Evolutionary conservation across 2,888 invertebrate genomes (phyloP), one percentile per base, ranked within the genome.

Genomic region (Congeria kusceri): DNA sequence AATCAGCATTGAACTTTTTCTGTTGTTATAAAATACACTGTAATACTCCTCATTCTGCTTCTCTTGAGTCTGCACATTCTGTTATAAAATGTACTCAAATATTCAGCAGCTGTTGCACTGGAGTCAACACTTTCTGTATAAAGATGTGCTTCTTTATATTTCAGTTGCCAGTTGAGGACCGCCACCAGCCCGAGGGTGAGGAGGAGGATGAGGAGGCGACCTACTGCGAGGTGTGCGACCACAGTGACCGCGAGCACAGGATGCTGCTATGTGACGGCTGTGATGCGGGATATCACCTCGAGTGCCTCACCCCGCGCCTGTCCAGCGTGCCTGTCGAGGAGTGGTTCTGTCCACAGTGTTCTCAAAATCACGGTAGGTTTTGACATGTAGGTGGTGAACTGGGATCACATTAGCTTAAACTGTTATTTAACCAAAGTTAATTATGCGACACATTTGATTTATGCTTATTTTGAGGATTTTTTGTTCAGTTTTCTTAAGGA

Each of bases 221-320:
- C 0, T 89, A 88, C 80, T 94, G 94, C 85, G 93, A 95, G 92
- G 92, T 97, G 57, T 99, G 98, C 93, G 95, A 96, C 44, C 95
- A 95, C 59, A 94, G 96, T 76, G 96, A 97, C 87, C 95, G 96
- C 46, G 98, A 98, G 93, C 98, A 98, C 91, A 95, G 96, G 4
- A 96, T 98, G 95, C 94, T 98, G 63, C 95, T 98, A 64, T 98
- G 98, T 93, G 98, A 98, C 93, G 96, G 96, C 57, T 99, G 99
- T 93, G 98, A 98, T 94, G 95, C 96, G 28, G 98, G 98, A 5
- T 98, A 96, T 93, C 98, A 99, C 93, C 95, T 98, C 94, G 97
- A 97, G 86, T 98, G 98, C 93, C 95, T 98, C 74, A 95, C 95
- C 32, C 98, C 98, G 18, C 96, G 97, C 0, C 94, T 98, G 76